These are phyloP conservation scores for Exocentrus adspersus DNA, from an alignment of 2,888 invertebrate species.

Conservation along the genomic window DNA sequence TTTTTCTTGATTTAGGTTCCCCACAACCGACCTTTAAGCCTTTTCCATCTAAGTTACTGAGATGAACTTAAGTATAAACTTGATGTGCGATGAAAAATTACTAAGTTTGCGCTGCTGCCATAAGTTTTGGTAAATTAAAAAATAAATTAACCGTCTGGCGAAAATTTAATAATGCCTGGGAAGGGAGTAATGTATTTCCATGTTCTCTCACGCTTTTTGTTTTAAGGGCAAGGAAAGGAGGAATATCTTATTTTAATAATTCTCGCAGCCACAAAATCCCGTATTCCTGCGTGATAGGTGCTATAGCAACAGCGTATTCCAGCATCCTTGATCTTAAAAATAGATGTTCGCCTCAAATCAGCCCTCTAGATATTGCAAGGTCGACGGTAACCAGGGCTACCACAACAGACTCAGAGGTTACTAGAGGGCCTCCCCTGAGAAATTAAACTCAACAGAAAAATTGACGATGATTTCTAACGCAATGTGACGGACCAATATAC, in stretches of 20 bases:
- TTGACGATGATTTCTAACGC: conserved; percentile 29
- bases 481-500: conserved; percentile 35
- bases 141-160: no score
- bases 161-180: no score
- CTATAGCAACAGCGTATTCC: background rate
- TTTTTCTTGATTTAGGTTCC: background rate
- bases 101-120: no score
- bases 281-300: background rate
- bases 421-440: conserved; percentile 26
- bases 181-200: no score
- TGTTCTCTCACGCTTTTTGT: no score
- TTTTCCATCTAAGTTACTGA: no score
- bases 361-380: conserved; percentile 22
- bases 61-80: no score
- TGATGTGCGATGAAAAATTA: no score
- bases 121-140: no score
- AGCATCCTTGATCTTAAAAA: conserved; percentile 25
- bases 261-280: background rate
- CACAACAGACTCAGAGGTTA: conserved; percentile 24
- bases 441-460: conserved; percentile 29
- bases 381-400: conserved; percentile 26
- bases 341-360: conserved; percentile 21
- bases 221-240: background rate
- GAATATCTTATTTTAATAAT: background rate
- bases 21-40: no score